Conservation (phyloP, 2,797 vertebrate species). For the Furcifer pardalis region DNA sequence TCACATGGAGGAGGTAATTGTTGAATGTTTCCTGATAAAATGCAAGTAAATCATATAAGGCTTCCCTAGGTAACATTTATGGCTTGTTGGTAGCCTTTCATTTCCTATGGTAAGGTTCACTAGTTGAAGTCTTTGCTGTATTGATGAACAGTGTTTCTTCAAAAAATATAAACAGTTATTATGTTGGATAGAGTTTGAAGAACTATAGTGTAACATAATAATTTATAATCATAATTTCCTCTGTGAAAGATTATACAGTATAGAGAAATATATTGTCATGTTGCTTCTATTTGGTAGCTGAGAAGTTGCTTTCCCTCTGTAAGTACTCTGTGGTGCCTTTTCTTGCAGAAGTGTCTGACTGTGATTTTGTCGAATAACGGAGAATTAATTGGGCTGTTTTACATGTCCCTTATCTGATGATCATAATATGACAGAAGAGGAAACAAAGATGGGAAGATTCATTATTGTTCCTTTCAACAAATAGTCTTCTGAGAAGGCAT, state of each 20-base stretch:
- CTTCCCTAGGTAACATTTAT: not conserved
- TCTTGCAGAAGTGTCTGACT: not conserved
- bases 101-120: not conserved
- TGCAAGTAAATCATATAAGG: too few species aligned
- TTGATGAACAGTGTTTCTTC: not conserved
- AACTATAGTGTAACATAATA: not conserved
- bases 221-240: too few species aligned
- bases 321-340: not conserved
- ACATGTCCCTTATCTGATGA: constrained; percentile 6
- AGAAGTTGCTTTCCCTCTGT: not conserved
- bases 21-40: too few species aligned
- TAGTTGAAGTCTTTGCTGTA: not conserved
- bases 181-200: too few species aligned
- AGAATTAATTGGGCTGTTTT: constrained; percentile 11
- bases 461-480: not conserved
- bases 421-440: constrained; percentile 35
- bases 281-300: not conserved
- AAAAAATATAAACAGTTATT: not conserved
- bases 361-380: not conserved
- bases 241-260: too few species aligned
- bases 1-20: too few species aligned
- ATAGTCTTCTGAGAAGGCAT: not conserved
- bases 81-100: not conserved
- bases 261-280: not conserved
- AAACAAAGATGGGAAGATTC: not conserved